These are phyloP conservation scores for Gortyna flavago DNA, from an alignment of 2,888 invertebrate genomes.

Conservation along the genomic window DNA sequence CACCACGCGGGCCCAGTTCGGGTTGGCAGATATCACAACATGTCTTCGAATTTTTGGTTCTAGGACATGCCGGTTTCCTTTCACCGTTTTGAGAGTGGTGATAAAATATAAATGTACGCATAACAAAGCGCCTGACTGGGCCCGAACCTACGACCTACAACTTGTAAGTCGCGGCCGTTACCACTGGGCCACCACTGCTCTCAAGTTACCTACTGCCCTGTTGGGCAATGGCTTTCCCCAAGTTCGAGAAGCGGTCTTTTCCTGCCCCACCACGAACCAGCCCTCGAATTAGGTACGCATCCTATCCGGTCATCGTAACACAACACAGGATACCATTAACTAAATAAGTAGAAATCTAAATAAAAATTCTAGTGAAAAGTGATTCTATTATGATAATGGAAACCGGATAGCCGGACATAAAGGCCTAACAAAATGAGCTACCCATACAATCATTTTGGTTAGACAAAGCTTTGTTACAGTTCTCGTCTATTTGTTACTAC, in stretches of 20 bases:
- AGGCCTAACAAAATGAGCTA: conserved; percentile 44
- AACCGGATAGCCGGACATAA: conserved; percentile 20
- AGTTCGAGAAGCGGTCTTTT: neutral
- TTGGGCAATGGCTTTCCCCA: neutral
- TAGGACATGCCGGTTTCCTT: neutral
- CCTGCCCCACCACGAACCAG: neutral
- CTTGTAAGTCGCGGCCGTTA: neutral
- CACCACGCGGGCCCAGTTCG: neutral
- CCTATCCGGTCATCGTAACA: neutral
- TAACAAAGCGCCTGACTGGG: neutral
- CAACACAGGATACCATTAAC: neutral
- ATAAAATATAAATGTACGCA: no score
- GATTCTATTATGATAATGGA: conserved; percentile 7
- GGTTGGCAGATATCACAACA: neutral
- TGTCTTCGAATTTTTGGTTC: no score
- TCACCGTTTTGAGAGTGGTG: neutral
- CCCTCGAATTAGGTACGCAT: neutral
- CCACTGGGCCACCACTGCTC: neutral
- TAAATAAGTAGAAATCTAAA: neutral
- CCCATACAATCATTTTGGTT: conserved; percentile 51
- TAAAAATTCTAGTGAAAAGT: neutral
- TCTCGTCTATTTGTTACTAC: conserved; percentile 56
- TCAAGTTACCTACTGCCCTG: neutral
- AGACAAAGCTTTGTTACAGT: conserved; percentile 57
- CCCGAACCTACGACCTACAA: neutral